Evolutionary conservation across 2,888 invertebrate genomes (phyloP).

Genomic region (Eilema depressum): DNA sequence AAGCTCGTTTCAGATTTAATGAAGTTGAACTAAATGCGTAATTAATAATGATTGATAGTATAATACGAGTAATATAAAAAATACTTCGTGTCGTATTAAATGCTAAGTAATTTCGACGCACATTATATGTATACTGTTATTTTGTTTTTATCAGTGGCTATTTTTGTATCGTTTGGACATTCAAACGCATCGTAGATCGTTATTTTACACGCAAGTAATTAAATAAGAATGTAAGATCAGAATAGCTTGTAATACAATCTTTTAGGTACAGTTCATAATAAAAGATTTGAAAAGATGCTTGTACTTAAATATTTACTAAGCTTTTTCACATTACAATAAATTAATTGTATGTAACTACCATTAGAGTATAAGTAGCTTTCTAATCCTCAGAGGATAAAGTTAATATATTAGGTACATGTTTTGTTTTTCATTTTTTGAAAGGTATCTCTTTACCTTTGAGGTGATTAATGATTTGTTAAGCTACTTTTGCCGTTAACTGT

Average conservation of each 20-base stretch:
- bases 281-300: too few species aligned
- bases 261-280: background rate
- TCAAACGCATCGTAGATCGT: background rate
- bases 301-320: background rate
- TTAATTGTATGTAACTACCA: too few species aligned
- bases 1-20: background rate
- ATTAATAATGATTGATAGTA: background rate
- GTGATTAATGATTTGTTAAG: too few species aligned
- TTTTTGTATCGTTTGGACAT: background rate
- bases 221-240: background rate
- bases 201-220: slow-evolving; percentile 1
- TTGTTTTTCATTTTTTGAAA: too few species aligned
- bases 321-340: too few species aligned
- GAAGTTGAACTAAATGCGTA: background rate
- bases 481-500: too few species aligned
- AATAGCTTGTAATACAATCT: background rate
- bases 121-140: background rate
- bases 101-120: too few species aligned
- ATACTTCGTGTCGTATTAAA: too few species aligned
- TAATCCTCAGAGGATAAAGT: too few species aligned
- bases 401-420: too few species aligned
- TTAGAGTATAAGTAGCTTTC: too few species aligned
- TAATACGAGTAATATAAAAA: background rate
- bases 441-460: too few species aligned
- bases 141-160: background rate